Conservation (phyloP, 2,888 invertebrate genomes). For the Orthosia cruda region DNA sequence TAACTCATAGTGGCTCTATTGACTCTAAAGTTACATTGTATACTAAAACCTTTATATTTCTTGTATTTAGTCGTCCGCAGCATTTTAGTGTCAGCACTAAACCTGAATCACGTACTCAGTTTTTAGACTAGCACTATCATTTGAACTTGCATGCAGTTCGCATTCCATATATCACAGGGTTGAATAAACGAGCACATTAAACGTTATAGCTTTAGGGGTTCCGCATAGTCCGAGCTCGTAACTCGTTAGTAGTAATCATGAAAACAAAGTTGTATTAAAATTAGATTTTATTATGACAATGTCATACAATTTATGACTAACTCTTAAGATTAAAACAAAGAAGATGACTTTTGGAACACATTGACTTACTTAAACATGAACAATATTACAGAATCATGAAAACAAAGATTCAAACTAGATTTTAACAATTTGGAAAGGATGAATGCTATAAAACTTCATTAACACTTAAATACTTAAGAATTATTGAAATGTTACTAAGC, state of each 20-base stretch:
- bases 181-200: slow-evolving; percentile 45
- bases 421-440: too few species aligned
- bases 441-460: too few species aligned
- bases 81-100: slow-evolving; percentile 46
- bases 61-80: slow-evolving; percentile 1
- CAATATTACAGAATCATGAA: too few species aligned
- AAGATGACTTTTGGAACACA: background rate
- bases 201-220: slow-evolving; percentile 43
- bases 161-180: slow-evolving; percentile 40
- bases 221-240: slow-evolving; percentile 29
- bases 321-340: background rate
- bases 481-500: too few species aligned
- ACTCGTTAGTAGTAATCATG: slow-evolving; percentile 31
- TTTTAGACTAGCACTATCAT: slow-evolving; percentile 50
- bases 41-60: slow-evolving; percentile 2
- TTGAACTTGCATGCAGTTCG: slow-evolving; percentile 34
- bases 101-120: slow-evolving; percentile 46
- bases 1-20: background rate
- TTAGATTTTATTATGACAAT: slow-evolving; percentile 42
- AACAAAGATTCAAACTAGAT: too few species aligned
- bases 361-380: background rate
- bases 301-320: background rate
- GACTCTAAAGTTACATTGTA: background rate
- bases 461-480: too few species aligned
- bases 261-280: slow-evolving; percentile 44